These are phyloP conservation scores for Umimayanthus chanpuru DNA, from an alignment of 92 coral and sea anemone species.

Conservation along the genomic window DNA sequence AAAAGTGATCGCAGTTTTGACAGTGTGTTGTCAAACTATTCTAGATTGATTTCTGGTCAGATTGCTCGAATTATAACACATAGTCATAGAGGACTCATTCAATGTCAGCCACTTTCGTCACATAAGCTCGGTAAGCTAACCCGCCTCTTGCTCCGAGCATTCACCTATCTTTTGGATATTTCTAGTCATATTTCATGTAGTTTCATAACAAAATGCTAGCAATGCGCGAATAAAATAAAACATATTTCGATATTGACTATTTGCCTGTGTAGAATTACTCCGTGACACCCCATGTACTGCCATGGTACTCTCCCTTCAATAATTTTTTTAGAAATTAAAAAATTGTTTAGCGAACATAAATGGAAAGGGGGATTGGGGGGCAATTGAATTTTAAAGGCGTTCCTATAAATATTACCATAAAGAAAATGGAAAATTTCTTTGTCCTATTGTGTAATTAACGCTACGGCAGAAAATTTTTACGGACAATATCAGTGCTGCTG, in stretches of 20 bases:
- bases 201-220: neutral
- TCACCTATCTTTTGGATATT: too few species aligned
- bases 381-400: neutral
- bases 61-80: too few species aligned
- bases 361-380: neutral
- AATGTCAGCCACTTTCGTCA: too few species aligned
- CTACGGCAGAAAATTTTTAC: slow-evolving; percentile 10
- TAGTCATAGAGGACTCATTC: too few species aligned
- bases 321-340: neutral
- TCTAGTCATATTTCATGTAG: neutral
- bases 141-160: too few species aligned
- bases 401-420: neutral
- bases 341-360: neutral
- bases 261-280: neutral
- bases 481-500: slow-evolving; percentile 22
- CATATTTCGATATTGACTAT: neutral
- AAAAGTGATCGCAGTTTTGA: too few species aligned
- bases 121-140: too few species aligned
- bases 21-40: too few species aligned
- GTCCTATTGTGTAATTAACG: slow-evolving; percentile 7
- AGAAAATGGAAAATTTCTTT: neutral
- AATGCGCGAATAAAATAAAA: neutral
- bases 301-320: too few species aligned
- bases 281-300: too few species aligned
- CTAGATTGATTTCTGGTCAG: too few species aligned